Conservation (phyloP, 2,797 vertebrate genomes). For the Hippocampus kuda region DNA sequence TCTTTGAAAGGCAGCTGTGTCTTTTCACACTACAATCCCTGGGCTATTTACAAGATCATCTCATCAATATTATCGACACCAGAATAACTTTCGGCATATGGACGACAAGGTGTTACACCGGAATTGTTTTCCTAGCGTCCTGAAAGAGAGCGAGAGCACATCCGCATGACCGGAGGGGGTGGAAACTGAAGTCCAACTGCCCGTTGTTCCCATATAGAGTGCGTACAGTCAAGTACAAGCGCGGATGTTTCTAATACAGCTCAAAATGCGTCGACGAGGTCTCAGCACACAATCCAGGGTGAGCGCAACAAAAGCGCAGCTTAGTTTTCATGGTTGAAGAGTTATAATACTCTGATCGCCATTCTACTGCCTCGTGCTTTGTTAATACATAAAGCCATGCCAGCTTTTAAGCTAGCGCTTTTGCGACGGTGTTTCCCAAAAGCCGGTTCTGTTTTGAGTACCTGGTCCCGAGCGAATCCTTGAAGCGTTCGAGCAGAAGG, state of each 20-base stretch:
- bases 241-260: not conserved
- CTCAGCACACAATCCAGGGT: not conserved
- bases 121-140: not conserved
- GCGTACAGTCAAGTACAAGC: not conserved
- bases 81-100: not conserved
- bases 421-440: too few species aligned
- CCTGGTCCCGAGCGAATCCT: too few species aligned
- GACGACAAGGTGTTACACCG: not conserved
- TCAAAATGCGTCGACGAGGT: not conserved
- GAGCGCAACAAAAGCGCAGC: not conserved
- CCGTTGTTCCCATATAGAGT: not conserved
- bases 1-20: not conserved
- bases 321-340: conserved; percentile 2
- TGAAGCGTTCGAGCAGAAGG: not conserved
- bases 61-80: not conserved
- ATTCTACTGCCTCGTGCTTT: not conserved
- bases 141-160: too few species aligned
- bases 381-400: not conserved
- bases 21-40: not conserved
- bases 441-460: too few species aligned
- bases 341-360: not conserved
- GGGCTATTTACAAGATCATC: not conserved
- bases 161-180: too few species aligned
- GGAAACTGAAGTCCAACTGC: not conserved
- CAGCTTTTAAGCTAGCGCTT: not conserved